Conservation (phyloP, 1,140 invertebrate genomes). For the Caerostris extrusa region DNA sequence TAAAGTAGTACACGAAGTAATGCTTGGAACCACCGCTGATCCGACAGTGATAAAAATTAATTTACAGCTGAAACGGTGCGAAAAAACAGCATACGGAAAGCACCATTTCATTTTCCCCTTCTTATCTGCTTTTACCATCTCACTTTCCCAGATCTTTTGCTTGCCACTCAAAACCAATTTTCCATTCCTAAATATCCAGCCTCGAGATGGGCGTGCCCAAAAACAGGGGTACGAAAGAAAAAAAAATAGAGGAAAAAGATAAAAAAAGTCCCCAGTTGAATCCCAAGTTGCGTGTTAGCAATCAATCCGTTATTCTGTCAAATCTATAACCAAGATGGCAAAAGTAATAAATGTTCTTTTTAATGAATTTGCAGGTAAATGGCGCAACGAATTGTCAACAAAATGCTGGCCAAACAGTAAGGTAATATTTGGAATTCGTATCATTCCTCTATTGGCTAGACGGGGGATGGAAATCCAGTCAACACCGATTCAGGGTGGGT, state of each 20-base stretch:
- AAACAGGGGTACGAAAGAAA: background rate
- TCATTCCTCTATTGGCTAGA: background rate
- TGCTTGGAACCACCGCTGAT: constrained; percentile 48
- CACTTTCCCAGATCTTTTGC: constrained; percentile 52
- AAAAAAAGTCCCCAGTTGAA: background rate
- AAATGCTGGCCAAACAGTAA: constrained; percentile 71
- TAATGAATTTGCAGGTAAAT: constrained; percentile 75
- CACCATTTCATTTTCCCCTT: constrained; percentile 32
- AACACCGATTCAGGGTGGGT: background rate
- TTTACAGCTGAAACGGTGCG: constrained; percentile 65
- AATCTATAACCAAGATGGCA: constrained; percentile 73
- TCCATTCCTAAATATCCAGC: constrained; percentile 64
- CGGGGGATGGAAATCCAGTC: background rate
- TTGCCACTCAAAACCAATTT: constrained; percentile 75
- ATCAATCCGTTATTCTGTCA: constrained; percentile 77
- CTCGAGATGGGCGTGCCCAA: constrained; percentile 60
- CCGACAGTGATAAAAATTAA: constrained; percentile 75
- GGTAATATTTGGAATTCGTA: constrained; percentile 59
- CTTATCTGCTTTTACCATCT: constrained; percentile 67
- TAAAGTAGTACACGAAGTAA: constrained; percentile 33
- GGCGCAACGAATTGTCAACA: constrained; percentile 74
- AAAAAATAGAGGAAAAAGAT: background rate
- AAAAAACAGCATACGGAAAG: constrained; percentile 71
- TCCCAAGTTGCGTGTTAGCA: constrained; percentile 52
- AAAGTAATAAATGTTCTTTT: constrained; percentile 75